Evolutionary conservation across 2,797 vertebrate genomes (phyloP), one percentile per base, ranked within the genome.

Genomic region (Cynopterus sphinx): DNA sequence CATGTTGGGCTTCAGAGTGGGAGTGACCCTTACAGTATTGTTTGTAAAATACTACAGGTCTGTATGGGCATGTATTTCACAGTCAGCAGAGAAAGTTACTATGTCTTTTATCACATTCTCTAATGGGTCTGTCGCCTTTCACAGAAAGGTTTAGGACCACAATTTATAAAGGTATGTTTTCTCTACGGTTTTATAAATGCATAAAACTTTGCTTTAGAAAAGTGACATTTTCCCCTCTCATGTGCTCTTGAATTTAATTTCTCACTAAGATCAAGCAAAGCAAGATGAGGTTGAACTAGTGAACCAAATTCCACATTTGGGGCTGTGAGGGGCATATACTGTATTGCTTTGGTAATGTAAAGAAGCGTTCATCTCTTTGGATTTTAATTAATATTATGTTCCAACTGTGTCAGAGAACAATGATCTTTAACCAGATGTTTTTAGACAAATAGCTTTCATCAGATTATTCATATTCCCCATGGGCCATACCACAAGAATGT

Each of bases 381-480:
- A 55, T 92, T 95, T 94, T 86, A 95, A 96, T 94, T 97, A 96
- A 93, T 95, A 87, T 59, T 65, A 63, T 78, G 10, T 70, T 93
- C 81, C 63, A 63, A 43, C 3, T 67, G 2, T 1, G 75, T 89
- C 84, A 95, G 87, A 87, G 75, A 77, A 92, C 77, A 90, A 19
- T 78, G 90, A 82, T 95, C 91, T 89, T 93, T 91, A 96, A 88
- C 41, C 96, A 97, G 83, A 96, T 95, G 96, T 65, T 95, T 85
- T 95, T 73, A 95, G 55, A 87, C 67, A 95, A 92, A 90, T 92
- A 93, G 87, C 92, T 90, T 82, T 65, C 24, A 55, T 96, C 81
- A 86, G 87, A 55, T 87, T 83, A 86, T 90, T 51, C 31, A 16
- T 65, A 92, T 74, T 79, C 78, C 75, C 59, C 9, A 59, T 17